Conservation (phyloP, 2,888 invertebrate genomes). For the Periphyllus acericola region DNA sequence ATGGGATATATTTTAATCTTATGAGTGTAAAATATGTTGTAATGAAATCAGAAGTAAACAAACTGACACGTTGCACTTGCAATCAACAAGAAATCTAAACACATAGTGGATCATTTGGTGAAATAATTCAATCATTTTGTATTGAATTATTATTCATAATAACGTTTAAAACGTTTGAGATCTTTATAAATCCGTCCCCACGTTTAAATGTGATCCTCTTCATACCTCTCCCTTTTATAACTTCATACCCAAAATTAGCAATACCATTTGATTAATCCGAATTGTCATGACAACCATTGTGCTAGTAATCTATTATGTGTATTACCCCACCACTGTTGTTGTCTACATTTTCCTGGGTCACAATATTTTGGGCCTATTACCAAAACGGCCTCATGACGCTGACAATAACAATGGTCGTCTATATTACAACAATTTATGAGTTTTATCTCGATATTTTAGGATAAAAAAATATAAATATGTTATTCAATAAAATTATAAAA, state of each 20-base stretch:
- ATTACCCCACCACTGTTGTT: neutral
- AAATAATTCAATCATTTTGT: neutral
- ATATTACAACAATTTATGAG: neutral
- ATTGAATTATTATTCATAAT: neutral
- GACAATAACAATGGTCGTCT: neutral
- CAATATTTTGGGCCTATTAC: slow-evolving; percentile 8
- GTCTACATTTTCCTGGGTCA: slow-evolving; percentile 4
- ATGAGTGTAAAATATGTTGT: neutral
- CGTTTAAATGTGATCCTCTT: neutral
- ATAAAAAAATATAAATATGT: neutral
- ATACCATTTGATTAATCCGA: slow-evolving; percentile 16
- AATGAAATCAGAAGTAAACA: neutral
- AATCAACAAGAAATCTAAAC: neutral
- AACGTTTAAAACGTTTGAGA: neutral
- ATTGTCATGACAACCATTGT: slow-evolving; percentile 25
- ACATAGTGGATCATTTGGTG: neutral
- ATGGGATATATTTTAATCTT: neutral
- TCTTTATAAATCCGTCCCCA: neutral
- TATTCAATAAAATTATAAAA: neutral
- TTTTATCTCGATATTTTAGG: neutral
- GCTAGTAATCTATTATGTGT: neutral
- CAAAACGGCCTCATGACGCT: neutral
- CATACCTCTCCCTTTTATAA: neutral
- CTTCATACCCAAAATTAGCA: neutral
- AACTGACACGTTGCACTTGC: neutral